phyloP scores from a whole-genome alignment of 2,888 invertebrate genomes.

The Baronia brevicornis region DNA sequence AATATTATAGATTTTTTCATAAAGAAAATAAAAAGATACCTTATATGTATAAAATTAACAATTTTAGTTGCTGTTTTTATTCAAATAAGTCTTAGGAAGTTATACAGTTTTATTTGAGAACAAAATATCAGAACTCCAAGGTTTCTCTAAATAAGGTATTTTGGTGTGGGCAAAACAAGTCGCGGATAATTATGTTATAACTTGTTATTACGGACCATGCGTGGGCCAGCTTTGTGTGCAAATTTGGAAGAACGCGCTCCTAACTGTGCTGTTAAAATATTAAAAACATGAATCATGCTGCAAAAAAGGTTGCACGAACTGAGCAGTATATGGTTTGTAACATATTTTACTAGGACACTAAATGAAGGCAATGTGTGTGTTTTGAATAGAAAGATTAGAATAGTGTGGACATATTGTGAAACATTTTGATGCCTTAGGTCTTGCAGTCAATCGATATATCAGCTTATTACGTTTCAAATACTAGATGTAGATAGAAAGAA shows the following conservation, averaged over 20 bases:
- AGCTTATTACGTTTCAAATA: too few relatives aligned
- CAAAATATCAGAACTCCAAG: slow-evolving; percentile 24
- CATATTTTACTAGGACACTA: slow-evolving; percentile 9
- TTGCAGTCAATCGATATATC: too few relatives aligned
- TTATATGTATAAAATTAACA: too few relatives aligned
- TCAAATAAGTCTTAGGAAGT: too few relatives aligned
- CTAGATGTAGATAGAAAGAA: too few relatives aligned
- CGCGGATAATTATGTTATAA: slow-evolving; percentile 23
- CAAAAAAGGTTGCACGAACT: slow-evolving; percentile 11
- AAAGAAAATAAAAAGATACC: too few relatives aligned
- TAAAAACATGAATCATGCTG: slow-evolving; percentile 15
- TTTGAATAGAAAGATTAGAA: too few relatives aligned
- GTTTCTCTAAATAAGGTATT: slow-evolving; percentile 23
- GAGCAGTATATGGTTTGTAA: slow-evolving; percentile 8
- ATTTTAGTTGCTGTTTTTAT: too few relatives aligned
- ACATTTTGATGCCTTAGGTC: too few relatives aligned
- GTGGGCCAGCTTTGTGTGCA: slow-evolving; percentile 20
- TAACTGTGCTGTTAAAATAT: slow-evolving; percentile 23
- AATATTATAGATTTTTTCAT: too few relatives aligned
- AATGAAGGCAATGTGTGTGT: too few relatives aligned
- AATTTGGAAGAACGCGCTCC: slow-evolving; percentile 23
- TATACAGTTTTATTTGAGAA: slow-evolving; percentile 16
- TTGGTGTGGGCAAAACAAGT: slow-evolving; percentile 33
- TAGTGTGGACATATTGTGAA: too few relatives aligned
- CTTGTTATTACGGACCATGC: slow-evolving; percentile 19